These are phyloP conservation scores for Zophobas atratus DNA, from an alignment of 1,140 invertebrate genomes.

Conservation along the genomic window DNA sequence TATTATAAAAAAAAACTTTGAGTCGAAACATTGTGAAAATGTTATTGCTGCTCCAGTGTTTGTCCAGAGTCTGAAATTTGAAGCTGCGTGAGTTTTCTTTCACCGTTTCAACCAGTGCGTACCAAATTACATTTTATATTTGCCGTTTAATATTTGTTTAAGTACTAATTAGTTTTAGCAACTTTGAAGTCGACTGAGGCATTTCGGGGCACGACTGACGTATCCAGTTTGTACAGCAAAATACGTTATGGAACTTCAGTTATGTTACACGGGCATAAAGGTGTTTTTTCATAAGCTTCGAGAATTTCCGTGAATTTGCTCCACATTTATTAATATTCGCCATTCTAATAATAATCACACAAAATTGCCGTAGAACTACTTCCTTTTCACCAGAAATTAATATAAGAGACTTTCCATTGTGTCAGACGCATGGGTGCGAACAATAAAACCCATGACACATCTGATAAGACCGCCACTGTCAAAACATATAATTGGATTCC, in stretches of 20 bases:
- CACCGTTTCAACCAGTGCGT: not conserved
- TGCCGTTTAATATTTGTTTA: slow-evolving; percentile 38
- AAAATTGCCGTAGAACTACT: slow-evolving; percentile 6
- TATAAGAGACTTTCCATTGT: slow-evolving; percentile 39
- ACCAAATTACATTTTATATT: slow-evolving; percentile 21
- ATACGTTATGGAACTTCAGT: slow-evolving; percentile 21
- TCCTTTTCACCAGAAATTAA: slow-evolving; percentile 23
- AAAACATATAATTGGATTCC: slow-evolving; percentile 47
- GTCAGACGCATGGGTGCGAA: slow-evolving; percentile 16
- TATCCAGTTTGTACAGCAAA: not conserved
- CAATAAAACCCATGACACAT: slow-evolving; percentile 48
- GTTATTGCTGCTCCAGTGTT: not conserved
- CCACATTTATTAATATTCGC: slow-evolving; percentile 4
- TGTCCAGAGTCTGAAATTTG: not conserved
- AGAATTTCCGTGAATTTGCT: not conserved
- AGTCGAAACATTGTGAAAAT: not conserved
- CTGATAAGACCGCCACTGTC: slow-evolving; percentile 45
- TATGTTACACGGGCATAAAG: slow-evolving; percentile 20
- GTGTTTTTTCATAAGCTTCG: slow-evolving; percentile 24
- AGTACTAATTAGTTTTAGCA: slow-evolving; percentile 28
- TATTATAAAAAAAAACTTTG: slow-evolving; percentile 5
- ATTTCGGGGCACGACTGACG: not conserved
- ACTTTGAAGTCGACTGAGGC: slow-evolving; percentile 20
- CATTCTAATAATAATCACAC: not conserved
- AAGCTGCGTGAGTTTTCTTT: not conserved